Evolutionary conservation across 1,140 invertebrate species (phyloP), one percentile per base, ranked within the genome.

Genomic region (Latrodectus geometricus): DNA sequence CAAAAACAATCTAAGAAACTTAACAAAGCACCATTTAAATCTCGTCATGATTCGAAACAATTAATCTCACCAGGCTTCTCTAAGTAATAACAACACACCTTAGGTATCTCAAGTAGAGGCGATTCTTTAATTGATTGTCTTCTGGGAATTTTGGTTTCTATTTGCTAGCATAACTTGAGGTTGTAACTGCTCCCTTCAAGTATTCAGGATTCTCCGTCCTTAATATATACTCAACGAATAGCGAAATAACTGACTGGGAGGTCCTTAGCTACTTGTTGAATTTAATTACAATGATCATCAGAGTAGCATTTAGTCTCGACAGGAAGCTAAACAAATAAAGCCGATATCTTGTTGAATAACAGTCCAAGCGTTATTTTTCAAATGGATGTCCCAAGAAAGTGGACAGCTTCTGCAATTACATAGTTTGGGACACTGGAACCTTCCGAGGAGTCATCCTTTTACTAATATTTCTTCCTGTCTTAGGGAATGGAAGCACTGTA

Each of bases 281-380:
- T n/a, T 80, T 80, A 80, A 80, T 80, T 69, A 70, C 66, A 69
- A 21, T 49, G 48, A 70, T 52, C 17, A 17, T 8, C 17, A 48
- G 77, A 80, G 65, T 61, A 35, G 69, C 77, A 80, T 80, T 80
- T 69, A 80, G 50, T 66, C n/a, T 80, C 77, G 49, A 61, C 21
- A 77, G 75, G 35, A 21, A 75, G 49, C 21, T 54, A 52, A 35
- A 78, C 76, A 78, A 78, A 78, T 35, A 78, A 66, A 54, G n/a
- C 20, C 20, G 50, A 75, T 69, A 20, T 35, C 17, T 23, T 20
- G 66, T n/a, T 20, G 17, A 76, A 76, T 76, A 61, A 61, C 74
- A 66, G 56, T 66, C 11, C 8, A 15, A 11, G 20, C 11, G 54
- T 76, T 54, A 56, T 56, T 56, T 76, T 76, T 76, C 73, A 35